Evolutionary conservation across 2,113 vertebrate genomes (phyloP), one percentile per base, ranked within the genome.

Genomic region (Thinocorus orbignyianus): DNA sequence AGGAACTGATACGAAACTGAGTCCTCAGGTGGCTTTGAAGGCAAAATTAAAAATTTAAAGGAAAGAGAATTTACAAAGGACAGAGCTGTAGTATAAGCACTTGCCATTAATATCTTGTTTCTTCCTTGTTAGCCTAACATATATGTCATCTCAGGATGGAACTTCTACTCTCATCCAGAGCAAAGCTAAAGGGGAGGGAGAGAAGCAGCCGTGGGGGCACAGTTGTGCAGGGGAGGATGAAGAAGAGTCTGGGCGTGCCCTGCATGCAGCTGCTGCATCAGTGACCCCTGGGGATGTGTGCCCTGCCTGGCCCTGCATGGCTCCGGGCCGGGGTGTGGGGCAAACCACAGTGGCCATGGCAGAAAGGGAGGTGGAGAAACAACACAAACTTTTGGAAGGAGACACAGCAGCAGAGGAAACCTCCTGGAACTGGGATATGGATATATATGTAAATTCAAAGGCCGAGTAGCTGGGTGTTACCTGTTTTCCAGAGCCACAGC

Each of bases 231-330:
- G 4, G 23, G 39, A 72, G 22, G 17, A 44, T 35, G 30, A 61
- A 72, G 39, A 69, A 23, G 41, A 72, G 19, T 1, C 8, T 51
- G 69, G 54, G 23, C 14, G 7, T 41, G 3, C n/a, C 14, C n/a
- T 39, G 31, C 17, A 74, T 28, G 3, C 22, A 81, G 0, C 0
- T 44, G 5, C 14, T 64, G 25, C 1, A 1, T 11, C 48, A 8
- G 17, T 48, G 24, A 51, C 8, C 24, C 23, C 13, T 39, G 7
- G 16, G 39, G 10, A 46, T 10, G 6, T 13, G 46, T 66, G 24
- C 5, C 19, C 6, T 11, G 1, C 25, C 25, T 31, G n/a, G 14
- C 12, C 8, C 13, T 6, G 2, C 12, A 13, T 0, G 5, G 18
- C 11, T 35, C 39, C 44, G 68, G 11, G 30, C 10, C 20, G 11